These are phyloP conservation scores for Uloborus plumipes DNA, from an alignment of 2,888 invertebrate species.

Conservation along the genomic window DNA sequence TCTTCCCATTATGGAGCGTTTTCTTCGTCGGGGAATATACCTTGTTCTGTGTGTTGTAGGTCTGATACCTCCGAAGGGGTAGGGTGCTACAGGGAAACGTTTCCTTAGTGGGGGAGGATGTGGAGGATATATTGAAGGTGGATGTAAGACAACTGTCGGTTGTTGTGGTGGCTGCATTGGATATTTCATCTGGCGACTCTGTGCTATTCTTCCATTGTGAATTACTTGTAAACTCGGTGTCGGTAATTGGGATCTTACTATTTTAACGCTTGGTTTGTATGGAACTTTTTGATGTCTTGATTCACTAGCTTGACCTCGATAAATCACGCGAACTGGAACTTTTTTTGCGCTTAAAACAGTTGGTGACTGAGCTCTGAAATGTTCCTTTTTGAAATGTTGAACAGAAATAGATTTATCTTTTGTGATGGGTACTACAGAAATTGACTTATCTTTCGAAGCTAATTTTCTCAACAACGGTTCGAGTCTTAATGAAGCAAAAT, in stretches of 20 bases:
- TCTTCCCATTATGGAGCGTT: slow-evolving; percentile 32
- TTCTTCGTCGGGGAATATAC: slow-evolving; percentile 19
- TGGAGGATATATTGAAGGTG: slow-evolving; percentile 45
- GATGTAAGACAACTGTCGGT: slow-evolving; percentile 29
- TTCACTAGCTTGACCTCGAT: slow-evolving; percentile 34
- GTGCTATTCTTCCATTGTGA: slow-evolving; percentile 21
- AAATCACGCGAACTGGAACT: slow-evolving; percentile 48
- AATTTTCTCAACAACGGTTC: slow-evolving; percentile 26
- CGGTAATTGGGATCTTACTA: slow-evolving; percentile 31
- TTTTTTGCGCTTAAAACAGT: slow-evolving; percentile 39
- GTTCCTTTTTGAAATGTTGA: slow-evolving; percentile 18
- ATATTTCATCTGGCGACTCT: slow-evolving; percentile 15
- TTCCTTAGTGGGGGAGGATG: slow-evolving; percentile 55
- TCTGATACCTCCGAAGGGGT: slow-evolving; percentile 26
- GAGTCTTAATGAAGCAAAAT: slow-evolving; percentile 36
- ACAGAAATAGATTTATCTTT: background rate
- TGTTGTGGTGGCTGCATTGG: slow-evolving; percentile 11
- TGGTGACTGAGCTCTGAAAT: background rate
- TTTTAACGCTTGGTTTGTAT: slow-evolving; percentile 33
- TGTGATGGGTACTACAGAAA: slow-evolving; percentile 16
- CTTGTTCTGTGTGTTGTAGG: background rate
- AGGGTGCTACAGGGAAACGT: slow-evolving; percentile 23
- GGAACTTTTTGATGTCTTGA: background rate
- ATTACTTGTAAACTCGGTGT: slow-evolving; percentile 33
- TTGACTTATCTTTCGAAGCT: slow-evolving; percentile 12